Evolutionary conservation across 1,140 invertebrate genomes (phyloP).

Genomic region (Drosophila orena): DNA sequence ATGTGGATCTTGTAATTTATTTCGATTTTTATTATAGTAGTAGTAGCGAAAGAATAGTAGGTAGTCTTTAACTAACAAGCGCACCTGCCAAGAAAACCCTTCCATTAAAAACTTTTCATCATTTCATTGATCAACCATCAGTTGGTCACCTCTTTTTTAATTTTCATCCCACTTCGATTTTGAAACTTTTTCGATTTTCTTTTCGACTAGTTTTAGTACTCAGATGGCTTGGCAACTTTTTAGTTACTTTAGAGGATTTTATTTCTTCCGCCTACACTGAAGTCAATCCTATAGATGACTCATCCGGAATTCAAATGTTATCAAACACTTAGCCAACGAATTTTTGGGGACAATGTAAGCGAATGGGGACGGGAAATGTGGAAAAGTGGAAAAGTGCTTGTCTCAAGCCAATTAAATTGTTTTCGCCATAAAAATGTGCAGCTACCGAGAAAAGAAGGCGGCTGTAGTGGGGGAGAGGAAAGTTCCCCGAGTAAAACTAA

Average conservation of each 20-base stretch:
- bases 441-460: conserved; percentile 19
- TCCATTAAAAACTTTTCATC: conserved; percentile 36
- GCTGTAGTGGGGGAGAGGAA: conserved; percentile 8
- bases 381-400: conserved; percentile 29
- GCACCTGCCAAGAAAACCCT: background rate
- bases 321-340: conserved; percentile 39
- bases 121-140: conserved; percentile 33
- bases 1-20: too few relatives aligned
- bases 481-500: conserved; percentile 35
- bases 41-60: background rate
- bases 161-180: conserved; percentile 21
- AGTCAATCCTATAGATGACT: conserved; percentile 53
- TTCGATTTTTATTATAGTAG: too few relatives aligned
- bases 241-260: conserved; percentile 32
- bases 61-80: background rate
- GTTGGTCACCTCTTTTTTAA: conserved; percentile 6
- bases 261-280: conserved; percentile 13
- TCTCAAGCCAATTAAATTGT: conserved; percentile 77
- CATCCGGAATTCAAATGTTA: conserved; percentile 63
- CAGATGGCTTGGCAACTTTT: conserved; percentile 42
- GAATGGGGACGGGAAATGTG: background rate
- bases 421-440: conserved; percentile 79
- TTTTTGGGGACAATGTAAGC: conserved; percentile 56
- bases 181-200: conserved; percentile 46
- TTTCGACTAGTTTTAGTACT: conserved; percentile 7